Evolutionary conservation across 1,140 invertebrate species (phyloP).

Genomic region (Sarcophaga bullata): DNA sequence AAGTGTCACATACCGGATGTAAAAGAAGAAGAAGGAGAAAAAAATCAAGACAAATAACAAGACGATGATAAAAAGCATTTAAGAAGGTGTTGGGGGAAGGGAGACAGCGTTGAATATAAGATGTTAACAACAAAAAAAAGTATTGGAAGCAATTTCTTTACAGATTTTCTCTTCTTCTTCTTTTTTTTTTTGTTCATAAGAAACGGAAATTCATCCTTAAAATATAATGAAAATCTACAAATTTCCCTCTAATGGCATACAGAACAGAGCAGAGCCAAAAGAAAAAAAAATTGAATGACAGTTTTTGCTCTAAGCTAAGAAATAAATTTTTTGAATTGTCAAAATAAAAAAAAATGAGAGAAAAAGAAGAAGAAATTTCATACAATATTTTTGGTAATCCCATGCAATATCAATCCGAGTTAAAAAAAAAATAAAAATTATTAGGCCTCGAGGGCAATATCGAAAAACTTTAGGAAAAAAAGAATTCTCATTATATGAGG

Average conservation of each 20-base stretch:
- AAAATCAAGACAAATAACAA: neutral
- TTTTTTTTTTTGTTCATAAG: neutral
- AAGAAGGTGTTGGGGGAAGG: too few relatives aligned
- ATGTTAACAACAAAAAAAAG: neutral
- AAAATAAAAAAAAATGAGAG: neutral
- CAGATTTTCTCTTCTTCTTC: neutral
- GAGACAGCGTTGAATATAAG: too few relatives aligned
- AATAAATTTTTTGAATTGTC: neutral
- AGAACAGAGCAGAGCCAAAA: too few relatives aligned
- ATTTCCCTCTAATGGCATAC: neutral
- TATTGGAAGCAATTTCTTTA: too few relatives aligned
- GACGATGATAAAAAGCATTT: neutral
- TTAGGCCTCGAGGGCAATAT: too few relatives aligned
- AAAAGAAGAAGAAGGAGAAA: neutral
- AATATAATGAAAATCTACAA: neutral
- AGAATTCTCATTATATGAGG: too few relatives aligned
- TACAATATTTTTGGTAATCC: too few relatives aligned
- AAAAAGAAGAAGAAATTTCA: neutral
- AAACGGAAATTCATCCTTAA: conserved; percentile 24
- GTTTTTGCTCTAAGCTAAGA: neutral
- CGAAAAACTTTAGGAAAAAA: too few relatives aligned
- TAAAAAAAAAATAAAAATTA: too few relatives aligned
- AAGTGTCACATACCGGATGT: conserved; percentile 48
- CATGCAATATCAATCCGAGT: too few relatives aligned
- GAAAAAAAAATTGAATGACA: neutral